Evolutionary conservation across 2,113 vertebrate genomes (phyloP), one percentile per base, ranked within the genome.

Genomic region (Dunckerocampus dactyliophorus): DNA sequence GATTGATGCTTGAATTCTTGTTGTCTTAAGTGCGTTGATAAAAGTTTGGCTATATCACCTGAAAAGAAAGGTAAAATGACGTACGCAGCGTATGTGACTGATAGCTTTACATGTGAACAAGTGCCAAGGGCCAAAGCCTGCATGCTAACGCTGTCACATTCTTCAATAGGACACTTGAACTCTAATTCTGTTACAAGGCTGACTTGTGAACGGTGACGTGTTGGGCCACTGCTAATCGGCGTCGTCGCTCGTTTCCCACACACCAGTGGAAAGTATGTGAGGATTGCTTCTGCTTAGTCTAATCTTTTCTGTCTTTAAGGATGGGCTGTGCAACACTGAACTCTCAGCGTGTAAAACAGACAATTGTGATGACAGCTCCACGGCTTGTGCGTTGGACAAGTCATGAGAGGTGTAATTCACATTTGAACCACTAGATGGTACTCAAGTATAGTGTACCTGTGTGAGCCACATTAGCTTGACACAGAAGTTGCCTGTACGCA

Each of bases 251-350:
- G 49, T 77, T 77, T 76, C 54, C 61, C 64, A 50, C 53, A 65
- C 50, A 58, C 45, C 59, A 69, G 51, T 75, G 80, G 78, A 85
- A 84, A 84, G 83, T 85, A 84, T 84, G 75, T 70, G 69, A 76
- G 80, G 71, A 80, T 59, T 65, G 67, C 46, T 34, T 71, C 63
- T 1, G 16, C 62, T 71, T 71, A 65, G 43, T 22, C 64, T 69
- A 19, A 71, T 62, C 46, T 65, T 19, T 60, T 42, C 15, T 42
- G 2, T 17, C 47, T 63, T 34, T 15, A 57, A 63, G 52, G 50
- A 24, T 47, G 52, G 54, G 62, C 47, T 34, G 39, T 55, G 19
- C 55, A 49, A 50, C 59, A 48, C 51, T 59, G 46, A 34, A 5
- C 24, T 28, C 24, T 5, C 24, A 5, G 24, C 24, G 24, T 5